These are phyloP conservation scores for Drosophila kepulauana DNA, from an alignment of 1,140 invertebrate species.

Conservation along the genomic window DNA sequence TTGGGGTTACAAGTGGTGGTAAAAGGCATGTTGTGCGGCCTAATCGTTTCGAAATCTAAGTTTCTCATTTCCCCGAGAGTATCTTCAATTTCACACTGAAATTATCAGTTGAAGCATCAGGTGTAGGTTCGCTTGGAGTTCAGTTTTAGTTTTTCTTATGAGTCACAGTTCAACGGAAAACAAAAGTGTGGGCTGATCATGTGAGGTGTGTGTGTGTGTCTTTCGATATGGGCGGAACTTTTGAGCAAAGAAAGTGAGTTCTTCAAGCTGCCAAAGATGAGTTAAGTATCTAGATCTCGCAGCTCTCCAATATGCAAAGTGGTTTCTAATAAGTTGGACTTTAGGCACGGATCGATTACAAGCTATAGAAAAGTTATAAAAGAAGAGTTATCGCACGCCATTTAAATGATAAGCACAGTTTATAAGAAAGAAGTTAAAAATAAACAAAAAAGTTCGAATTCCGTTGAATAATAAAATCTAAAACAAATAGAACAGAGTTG, in stretches of 20 bases:
- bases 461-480: not conserved
- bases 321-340: conserved; percentile 16
- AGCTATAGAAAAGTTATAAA: not conserved
- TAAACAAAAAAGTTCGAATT: not conserved
- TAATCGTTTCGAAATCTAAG: conserved; percentile 78
- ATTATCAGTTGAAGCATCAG: conserved; percentile 47
- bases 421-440: not conserved
- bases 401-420: conserved; percentile 27
- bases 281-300: conserved; percentile 58
- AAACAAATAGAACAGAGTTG: not conserved
- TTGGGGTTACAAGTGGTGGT: conserved; percentile 34
- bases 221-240: conserved; percentile 66
- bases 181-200: conserved; percentile 65
- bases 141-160: conserved; percentile 34
- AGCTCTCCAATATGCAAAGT: conserved; percentile 31
- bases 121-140: conserved; percentile 20
- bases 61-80: conserved; percentile 41
- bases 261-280: conserved; percentile 69
- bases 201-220: conserved; percentile 18
- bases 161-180: conserved; percentile 66
- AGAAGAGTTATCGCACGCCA: conserved; percentile 23
- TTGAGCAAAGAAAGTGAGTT: conserved; percentile 65
- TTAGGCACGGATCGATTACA: conserved; percentile 30
- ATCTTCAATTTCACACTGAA: conserved; percentile 43
- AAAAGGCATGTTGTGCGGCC: conserved; percentile 56